Base-by-base conservation (phyloP, 2,888 invertebrate species). In the Diaphora mendica region DNA sequence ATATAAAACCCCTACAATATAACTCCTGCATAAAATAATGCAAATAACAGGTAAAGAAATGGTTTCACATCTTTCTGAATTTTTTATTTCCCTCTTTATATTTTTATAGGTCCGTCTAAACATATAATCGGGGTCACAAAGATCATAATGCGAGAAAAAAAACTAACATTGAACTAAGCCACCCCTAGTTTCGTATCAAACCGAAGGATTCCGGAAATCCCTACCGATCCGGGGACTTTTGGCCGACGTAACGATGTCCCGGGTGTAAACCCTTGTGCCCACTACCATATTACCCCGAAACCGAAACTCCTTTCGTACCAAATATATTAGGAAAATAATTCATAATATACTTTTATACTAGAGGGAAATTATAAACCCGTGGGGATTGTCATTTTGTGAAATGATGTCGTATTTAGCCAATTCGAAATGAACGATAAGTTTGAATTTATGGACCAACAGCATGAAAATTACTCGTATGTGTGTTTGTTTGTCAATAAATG, bases 251-350 rank as follows among this genome's bases (percentile, higher is more conserved):
- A 85, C 83, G 76, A 79, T 39, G 83, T 84, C 87, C 84, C 87
- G 84, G 82, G 86, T 87, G 86, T 72, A 79, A 84, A 82, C 84
- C 87, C 82, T 82, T 81, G 68, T 69, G 74, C 79, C 73, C 77
- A 74, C 81, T 73, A 55, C 51, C 51, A 55, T n/a, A 72, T 70
- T 59, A 67, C 67, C 73, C 71, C 30, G 55, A 65, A 33, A 33
- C 77, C 74, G 68, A 82, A 81, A 83, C 79, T 79, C 77, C 81
- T 79, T 74, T 75, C 78, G 71, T 72, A 72, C 74, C 77, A 79
- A 82, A 84, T 84, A 85, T 82, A 81, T 76, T 81, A 74, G 65
- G 66, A 71, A 85, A 85, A 83, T 86, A 84, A 87, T 86, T 84
- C 82, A 85, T 79, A 80, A 77, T 33, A 75, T 73, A 77, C 82